phyloP scores from a whole-genome alignment of 2,113 vertebrate genomes.

The Centropristis striata region DNA sequence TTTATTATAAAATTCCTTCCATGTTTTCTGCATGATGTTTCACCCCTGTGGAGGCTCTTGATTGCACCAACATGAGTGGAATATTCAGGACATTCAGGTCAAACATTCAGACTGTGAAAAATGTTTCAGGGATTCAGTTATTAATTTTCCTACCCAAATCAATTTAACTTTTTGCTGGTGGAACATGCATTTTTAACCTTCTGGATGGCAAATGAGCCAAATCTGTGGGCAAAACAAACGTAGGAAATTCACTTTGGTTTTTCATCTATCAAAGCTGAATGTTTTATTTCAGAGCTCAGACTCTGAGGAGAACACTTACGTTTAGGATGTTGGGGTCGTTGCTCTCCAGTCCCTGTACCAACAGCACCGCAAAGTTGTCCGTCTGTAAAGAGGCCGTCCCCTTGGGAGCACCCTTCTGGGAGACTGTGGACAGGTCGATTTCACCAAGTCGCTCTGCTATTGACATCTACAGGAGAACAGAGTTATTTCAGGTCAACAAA shows the following conservation, averaged over 20 bases:
- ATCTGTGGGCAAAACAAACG: not conserved
- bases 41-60: too few species aligned
- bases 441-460: slow-evolving; percentile 94
- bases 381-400: slow-evolving; percentile 88
- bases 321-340: slow-evolving; percentile 92
- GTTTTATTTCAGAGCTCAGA: not conserved
- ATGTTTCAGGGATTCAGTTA: not conserved
- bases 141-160: not conserved
- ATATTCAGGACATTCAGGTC: not conserved
- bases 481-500: not conserved
- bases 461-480: slow-evolving; percentile 83
- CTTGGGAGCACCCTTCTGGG: slow-evolving; percentile 81
- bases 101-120: slow-evolving; percentile 14
- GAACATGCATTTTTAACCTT: not conserved
- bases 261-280: not conserved
- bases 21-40: too few species aligned
- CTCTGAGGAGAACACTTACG: slow-evolving; percentile 83
- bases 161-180: not conserved
- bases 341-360: slow-evolving; percentile 97
- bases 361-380: slow-evolving; percentile 92
- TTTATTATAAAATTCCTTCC: too few species aligned
- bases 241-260: not conserved
- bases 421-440: slow-evolving; percentile 85
- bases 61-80: not conserved
- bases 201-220: not conserved